Evolutionary conservation across 2,797 vertebrate genomes (phyloP).

Genomic region (Lycodopsis pacificus): DNA sequence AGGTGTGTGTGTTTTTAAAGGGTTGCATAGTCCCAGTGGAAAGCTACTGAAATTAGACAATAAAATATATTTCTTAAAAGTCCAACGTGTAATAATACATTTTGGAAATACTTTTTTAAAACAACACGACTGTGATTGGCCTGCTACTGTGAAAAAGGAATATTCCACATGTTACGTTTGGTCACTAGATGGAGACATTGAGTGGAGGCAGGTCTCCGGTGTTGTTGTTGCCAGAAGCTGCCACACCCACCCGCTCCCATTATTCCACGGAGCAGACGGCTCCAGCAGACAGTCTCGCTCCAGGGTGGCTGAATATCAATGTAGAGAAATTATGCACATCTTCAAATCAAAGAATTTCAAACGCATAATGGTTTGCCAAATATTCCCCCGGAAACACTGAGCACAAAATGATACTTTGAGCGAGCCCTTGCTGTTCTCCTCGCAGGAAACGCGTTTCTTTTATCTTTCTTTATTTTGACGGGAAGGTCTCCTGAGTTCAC

Average conservation of each 20-base stretch:
- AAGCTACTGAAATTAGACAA: neutral
- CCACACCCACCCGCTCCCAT: slow-evolving; percentile 76
- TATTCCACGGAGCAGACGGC: slow-evolving; percentile 65
- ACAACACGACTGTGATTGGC: neutral
- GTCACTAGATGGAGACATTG: slow-evolving; percentile 71
- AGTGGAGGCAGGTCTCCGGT: neutral
- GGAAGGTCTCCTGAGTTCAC: slow-evolving; percentile 42
- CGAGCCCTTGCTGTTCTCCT: slow-evolving; percentile 14
- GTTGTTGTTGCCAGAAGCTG: slow-evolving; percentile 46
- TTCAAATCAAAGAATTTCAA: slow-evolving; percentile 41
- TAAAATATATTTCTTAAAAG: neutral
- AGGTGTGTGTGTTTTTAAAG: neutral
- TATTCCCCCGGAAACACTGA: slow-evolving; percentile 20
- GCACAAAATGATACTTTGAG: slow-evolving; percentile 9
- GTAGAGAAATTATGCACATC: slow-evolving; percentile 57
- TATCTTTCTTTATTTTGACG: neutral
- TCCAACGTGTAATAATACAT: neutral
- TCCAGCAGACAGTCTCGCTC: slow-evolving; percentile 61
- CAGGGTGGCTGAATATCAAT: slow-evolving; percentile 55
- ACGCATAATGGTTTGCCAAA: slow-evolving; percentile 18
- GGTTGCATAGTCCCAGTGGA: neutral
- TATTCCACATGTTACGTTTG: neutral
- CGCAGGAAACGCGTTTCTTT: neutral
- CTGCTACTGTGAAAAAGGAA: too few relatives aligned
- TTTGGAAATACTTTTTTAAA: neutral